Evolutionary conservation across 2,113 vertebrate genomes (phyloP), one percentile per base, ranked within the genome.

Genomic region (Castor canadensis): DNA sequence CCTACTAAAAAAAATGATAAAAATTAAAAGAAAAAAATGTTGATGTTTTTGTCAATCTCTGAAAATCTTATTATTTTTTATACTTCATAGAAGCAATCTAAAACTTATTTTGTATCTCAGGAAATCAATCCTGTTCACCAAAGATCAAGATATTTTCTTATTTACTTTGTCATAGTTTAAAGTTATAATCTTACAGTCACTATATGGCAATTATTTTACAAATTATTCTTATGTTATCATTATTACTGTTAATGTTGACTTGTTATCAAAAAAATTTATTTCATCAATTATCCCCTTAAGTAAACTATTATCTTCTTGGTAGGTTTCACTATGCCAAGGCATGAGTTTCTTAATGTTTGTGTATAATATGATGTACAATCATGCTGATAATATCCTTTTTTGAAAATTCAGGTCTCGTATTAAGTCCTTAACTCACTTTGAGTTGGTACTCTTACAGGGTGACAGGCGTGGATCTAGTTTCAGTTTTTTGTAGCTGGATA

Each of bases 1-100:
- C 97, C 93, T 73, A 66, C 58, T 88, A 95, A 91, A 49, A 77
- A 84, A 96, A 62, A 67, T 12, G 16, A 64, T 87, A 52, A 15
- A 30, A 89, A 66, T 9, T 1, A 24, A 0, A 52, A 56, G 40
- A 94, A 93, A 9, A 7, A 94, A 38, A 71, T 5, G 15, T 13
- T 92, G 9, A 66, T 95, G 30, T 24, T 43, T 85, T 83, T 64
- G 1, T 38, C 49, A 69, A 38, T 80, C 2, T 52, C 95, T 84
- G 38, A 91, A 56, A 38, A 40, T 20, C 9, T 47, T 3, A 54
- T 82, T 1, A 67, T 80, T 96, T 93, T 77, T 47, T 75, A 19
- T 40, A 67, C 3, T 54, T 0, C 47, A 62, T 85, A 52, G 2
- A 11, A 35, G 49, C 22, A 91, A 96, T 43, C 0, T 81, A 22